Evolutionary conservation across 2,797 vertebrate genomes (phyloP).

Genomic region (Danio jaintianensis): DNA sequence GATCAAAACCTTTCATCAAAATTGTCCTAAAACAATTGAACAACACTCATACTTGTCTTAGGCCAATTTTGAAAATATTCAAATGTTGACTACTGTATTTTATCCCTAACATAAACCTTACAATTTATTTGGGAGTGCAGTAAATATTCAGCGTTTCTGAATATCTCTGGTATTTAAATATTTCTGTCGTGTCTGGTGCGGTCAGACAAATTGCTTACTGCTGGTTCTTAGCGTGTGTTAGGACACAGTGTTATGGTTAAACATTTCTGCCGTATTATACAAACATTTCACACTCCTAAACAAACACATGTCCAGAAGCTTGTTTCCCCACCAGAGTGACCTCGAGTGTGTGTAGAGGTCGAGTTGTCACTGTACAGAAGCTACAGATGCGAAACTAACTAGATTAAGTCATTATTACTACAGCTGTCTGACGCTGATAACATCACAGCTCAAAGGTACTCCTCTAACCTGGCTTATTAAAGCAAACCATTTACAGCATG

Average conservation of each 20-base stretch:
- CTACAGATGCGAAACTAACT: neutral
- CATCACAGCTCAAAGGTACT: neutral
- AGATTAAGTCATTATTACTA: neutral
- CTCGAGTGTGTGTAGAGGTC: neutral
- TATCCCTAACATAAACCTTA: too few relatives aligned
- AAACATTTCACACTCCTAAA: constrained; percentile 24
- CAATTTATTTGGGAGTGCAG: too few relatives aligned
- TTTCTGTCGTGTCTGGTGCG: too few relatives aligned
- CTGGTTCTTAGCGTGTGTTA: too few relatives aligned
- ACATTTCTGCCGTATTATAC: neutral
- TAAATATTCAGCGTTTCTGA: too few relatives aligned
- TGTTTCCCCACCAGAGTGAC: constrained; percentile 4
- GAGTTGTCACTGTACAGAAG: neutral
- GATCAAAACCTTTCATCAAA: too few relatives aligned
- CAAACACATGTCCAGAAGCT: neutral
- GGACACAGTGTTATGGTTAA: neutral
- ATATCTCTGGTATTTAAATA: too few relatives aligned
- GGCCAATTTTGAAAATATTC: too few relatives aligned
- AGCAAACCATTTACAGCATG: neutral
- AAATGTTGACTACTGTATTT: too few relatives aligned
- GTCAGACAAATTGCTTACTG: too few relatives aligned
- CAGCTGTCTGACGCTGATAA: neutral
- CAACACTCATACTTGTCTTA: too few relatives aligned
- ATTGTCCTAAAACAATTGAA: too few relatives aligned
- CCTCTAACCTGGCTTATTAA: neutral